phyloP scores from a whole-genome alignment of 1,140 invertebrate genomes.

The Reticulitermes speratus region DNA sequence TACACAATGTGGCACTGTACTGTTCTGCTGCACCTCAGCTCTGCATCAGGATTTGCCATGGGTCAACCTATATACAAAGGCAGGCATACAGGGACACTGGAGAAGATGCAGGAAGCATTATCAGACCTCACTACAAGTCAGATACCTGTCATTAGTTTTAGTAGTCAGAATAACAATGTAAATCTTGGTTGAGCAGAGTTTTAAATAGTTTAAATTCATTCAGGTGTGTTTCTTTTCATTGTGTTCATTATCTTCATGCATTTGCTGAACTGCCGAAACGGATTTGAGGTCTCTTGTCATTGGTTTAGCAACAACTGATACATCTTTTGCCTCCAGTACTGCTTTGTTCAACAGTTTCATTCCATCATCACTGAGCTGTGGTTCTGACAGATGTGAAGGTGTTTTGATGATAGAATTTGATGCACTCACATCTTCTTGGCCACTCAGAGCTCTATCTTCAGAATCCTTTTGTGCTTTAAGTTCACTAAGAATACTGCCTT shows the following conservation, averaged over 20 bases:
- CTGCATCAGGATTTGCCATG: too few relatives aligned
- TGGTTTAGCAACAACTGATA: slow-evolving; percentile 21
- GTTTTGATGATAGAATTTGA: slow-evolving; percentile 11
- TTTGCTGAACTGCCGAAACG: not conserved
- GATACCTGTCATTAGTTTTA: too few relatives aligned
- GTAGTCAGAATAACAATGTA: too few relatives aligned
- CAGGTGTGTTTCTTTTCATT: not conserved
- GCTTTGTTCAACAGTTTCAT: not conserved
- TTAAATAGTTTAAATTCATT: not conserved
- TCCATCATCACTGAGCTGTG: not conserved
- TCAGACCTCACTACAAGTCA: too few relatives aligned
- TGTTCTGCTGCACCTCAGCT: too few relatives aligned
- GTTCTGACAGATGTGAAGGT: slow-evolving; percentile 16
- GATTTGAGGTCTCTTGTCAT: slow-evolving; percentile 29
- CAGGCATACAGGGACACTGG: too few relatives aligned
- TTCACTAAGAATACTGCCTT: not conserved
- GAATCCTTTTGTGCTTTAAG: not conserved
- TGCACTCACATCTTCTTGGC: not conserved
- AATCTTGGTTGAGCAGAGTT: not conserved
- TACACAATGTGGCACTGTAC: too few relatives aligned
- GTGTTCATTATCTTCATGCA: not conserved
- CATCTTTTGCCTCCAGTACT: not conserved
- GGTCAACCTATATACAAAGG: too few relatives aligned
- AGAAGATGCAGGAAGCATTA: too few relatives aligned
- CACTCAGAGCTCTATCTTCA: not conserved